A percentile compares a stretch with the other conserved stretches of the same genome.
phyloP scores from a whole-genome alignment of 2,113 vertebrate genomes.

The Myocastor coypus region DNA sequence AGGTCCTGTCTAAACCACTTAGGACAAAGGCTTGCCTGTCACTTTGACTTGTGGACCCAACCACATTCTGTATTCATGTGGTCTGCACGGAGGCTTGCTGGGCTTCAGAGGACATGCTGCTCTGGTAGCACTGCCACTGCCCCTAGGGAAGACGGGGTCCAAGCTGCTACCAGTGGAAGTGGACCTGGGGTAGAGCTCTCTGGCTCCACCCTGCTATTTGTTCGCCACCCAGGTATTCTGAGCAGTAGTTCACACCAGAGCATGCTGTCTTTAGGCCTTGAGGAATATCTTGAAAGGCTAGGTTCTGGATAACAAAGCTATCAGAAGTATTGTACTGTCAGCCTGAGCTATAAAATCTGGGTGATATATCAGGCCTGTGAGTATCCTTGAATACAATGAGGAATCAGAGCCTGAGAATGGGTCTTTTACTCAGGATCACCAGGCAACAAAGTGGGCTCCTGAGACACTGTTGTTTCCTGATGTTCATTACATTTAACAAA shows the following conservation, averaged over 20 bases:
- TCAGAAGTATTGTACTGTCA: neutral
- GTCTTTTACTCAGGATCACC: neutral
- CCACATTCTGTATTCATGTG: neutral
- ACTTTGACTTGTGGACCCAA: neutral
- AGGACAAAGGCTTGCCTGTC: neutral
- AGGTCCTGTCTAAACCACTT: neutral
- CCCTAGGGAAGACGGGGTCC: neutral
- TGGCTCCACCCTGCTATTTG: neutral
- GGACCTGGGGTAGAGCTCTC: neutral
- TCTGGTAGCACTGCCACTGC: neutral
- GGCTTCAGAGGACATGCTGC: too few species aligned
- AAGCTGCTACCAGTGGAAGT: too few species aligned
- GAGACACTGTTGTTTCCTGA: neutral
- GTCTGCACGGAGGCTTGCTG: neutral
- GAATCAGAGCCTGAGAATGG: neutral
- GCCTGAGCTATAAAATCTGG: neutral
- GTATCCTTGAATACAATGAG: neutral
- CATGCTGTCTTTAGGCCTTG: neutral
- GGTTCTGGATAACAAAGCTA: neutral
- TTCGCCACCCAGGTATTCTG: neutral
- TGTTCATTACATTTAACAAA: too few species aligned
- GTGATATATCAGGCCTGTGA: neutral
- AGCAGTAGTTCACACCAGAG: neutral
- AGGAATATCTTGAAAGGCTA: neutral
- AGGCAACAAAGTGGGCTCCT: neutral